Conservation (phyloP, 2,797 vertebrate species). For the Gobio occitaniae region DNA sequence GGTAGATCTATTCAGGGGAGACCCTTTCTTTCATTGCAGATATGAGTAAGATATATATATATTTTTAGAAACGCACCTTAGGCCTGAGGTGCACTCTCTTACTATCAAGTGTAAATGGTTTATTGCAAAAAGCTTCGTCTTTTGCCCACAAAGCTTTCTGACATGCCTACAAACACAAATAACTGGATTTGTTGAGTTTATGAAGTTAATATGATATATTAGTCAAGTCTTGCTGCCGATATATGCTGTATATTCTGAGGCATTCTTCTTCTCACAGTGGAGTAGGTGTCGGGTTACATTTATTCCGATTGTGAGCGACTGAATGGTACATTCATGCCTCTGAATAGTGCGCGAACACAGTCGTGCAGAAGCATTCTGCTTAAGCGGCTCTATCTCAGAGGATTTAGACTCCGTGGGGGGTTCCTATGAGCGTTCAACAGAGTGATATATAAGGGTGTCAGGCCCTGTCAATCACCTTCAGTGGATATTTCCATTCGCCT, state of each 20-base stretch:
- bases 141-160: conserved; percentile 23
- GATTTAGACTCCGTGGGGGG: conserved; percentile 7
- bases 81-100: conserved; percentile 31
- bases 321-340: conserved; percentile 31
- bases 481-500: conserved; percentile 55
- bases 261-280: conserved; percentile 12
- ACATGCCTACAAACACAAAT: conserved; percentile 33
- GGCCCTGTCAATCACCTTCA: conserved; percentile 53
- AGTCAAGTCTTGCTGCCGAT: conserved; percentile 37
- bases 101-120: conserved; percentile 38
- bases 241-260: neutral
- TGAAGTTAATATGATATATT: conserved; percentile 34
- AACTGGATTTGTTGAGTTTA: conserved; percentile 38
- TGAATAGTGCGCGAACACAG: neutral
- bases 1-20: conserved; percentile 33
- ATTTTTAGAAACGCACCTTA: conserved; percentile 7
- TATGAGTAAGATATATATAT: conserved; percentile 33
- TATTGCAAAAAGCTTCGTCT: conserved; percentile 39
- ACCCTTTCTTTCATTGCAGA: conserved; percentile 40
- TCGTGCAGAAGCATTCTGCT: conserved; percentile 30
- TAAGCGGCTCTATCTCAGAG: conserved; percentile 22
- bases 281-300: conserved; percentile 41
- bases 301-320: conserved; percentile 33
- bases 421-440: conserved; percentile 31
- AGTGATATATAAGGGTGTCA: conserved; percentile 56